phyloP scores from a whole-genome alignment of 2,797 vertebrate species.

The Odontamblyopus lacepedii region DNA sequence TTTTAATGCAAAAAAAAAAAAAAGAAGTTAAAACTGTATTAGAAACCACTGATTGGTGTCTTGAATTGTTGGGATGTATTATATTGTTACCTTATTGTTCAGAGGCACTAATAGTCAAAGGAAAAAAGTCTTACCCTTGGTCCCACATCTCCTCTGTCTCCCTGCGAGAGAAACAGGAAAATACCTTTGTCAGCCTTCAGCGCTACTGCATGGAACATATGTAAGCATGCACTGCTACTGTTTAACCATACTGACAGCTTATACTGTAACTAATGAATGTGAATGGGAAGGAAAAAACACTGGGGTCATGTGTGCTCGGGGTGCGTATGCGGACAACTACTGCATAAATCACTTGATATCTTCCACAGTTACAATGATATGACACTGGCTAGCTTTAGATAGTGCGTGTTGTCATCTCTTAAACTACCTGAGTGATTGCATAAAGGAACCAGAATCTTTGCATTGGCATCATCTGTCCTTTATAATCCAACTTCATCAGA shows the following conservation, averaged over 20 bases:
- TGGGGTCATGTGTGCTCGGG: slow-evolving; percentile 45
- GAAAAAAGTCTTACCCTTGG: slow-evolving; percentile 83
- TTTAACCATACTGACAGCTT: slow-evolving; percentile 32
- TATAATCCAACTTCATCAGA: slow-evolving; percentile 26
- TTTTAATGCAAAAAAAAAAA: no score
- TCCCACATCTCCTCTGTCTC: slow-evolving; percentile 89
- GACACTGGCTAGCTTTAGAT: slow-evolving; percentile 31
- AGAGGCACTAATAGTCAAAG: background rate
- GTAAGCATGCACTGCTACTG: slow-evolving; percentile 22
- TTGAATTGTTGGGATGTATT: background rate
- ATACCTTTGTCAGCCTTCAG: slow-evolving; percentile 53
- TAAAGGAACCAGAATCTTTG: slow-evolving; percentile 47
- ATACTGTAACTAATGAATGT: slow-evolving; percentile 27
- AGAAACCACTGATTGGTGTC: no score
- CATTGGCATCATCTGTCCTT: slow-evolving; percentile 45
- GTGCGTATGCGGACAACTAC: slow-evolving; percentile 39
- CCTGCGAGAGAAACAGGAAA: slow-evolving; percentile 77
- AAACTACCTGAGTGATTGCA: slow-evolving; percentile 44
- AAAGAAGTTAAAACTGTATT: no score
- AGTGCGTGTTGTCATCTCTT: slow-evolving; percentile 34
- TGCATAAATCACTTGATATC: slow-evolving; percentile 33
- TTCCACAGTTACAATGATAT: slow-evolving; percentile 36
- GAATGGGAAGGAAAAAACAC: slow-evolving; percentile 36
- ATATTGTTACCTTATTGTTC: background rate
- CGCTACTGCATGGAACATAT: slow-evolving; percentile 24